Evolutionary conservation across 2,113 vertebrate genomes (phyloP).

Genomic region (Spea bombifrons): DNA sequence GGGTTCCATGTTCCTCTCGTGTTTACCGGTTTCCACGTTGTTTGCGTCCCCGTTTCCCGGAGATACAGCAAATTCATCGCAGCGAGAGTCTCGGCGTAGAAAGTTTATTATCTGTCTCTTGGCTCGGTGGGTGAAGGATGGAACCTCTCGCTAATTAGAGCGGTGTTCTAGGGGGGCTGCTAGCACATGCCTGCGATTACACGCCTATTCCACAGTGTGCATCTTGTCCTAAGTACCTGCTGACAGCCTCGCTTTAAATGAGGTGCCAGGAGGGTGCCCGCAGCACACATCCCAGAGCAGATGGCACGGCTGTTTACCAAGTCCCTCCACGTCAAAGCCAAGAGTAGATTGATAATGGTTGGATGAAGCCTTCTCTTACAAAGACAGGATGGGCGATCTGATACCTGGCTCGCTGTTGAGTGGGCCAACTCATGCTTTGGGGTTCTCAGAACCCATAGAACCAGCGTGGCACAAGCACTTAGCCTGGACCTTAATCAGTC

Average conservation of each 20-base stretch:
- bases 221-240: neutral
- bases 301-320: neutral
- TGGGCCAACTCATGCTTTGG: too few relatives aligned
- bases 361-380: neutral
- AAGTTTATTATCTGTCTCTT: neutral
- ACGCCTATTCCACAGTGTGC: neutral
- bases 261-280: slow-evolving; percentile 1
- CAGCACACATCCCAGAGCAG: neutral
- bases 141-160: neutral
- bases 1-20: neutral
- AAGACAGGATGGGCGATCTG: neutral
- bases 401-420: neutral
- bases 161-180: neutral
- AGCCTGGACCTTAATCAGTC: too few relatives aligned
- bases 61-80: neutral
- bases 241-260: neutral
- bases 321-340: neutral
- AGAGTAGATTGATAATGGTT: neutral
- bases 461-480: too few relatives aligned
- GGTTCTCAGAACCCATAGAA: too few relatives aligned
- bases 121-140: neutral
- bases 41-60: neutral
- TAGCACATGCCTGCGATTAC: neutral
- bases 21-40: neutral
- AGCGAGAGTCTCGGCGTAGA: neutral